Percentiles rank a stretch among this genome's conserved stretches.
phyloP scores from a whole-genome alignment of 2,113 vertebrate species.

The Oreochromis spilurus region DNA sequence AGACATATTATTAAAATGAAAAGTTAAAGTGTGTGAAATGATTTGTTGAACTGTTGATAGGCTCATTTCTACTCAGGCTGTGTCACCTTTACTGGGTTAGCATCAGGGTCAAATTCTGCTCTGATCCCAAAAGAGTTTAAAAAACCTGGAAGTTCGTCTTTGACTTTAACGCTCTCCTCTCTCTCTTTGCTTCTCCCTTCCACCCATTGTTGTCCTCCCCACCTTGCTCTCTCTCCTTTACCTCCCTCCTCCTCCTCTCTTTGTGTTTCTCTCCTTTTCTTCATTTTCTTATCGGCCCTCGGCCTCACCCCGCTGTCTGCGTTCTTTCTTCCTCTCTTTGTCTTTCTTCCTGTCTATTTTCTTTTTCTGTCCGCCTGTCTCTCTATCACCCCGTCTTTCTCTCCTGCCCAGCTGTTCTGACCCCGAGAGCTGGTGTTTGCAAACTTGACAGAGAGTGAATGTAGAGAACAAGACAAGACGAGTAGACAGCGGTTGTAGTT shows the following conservation, averaged over 20 bases:
- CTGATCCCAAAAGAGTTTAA: background rate
- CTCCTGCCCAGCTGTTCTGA: conserved; percentile 7
- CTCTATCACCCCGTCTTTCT: background rate
- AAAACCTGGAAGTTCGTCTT: background rate
- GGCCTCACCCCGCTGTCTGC: background rate
- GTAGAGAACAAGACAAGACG: background rate
- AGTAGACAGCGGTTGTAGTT: background rate
- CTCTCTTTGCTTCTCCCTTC: background rate
- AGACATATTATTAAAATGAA: background rate
- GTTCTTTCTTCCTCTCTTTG: background rate
- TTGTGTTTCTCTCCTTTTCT: background rate
- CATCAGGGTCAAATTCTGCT: rapidly evolving
- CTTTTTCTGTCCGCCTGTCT: background rate
- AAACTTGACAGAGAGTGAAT: rapidly evolving
- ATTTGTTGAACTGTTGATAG: background rate
- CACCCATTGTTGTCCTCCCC: conserved; percentile 11
- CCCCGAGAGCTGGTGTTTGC: background rate
- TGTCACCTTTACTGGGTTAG: background rate
- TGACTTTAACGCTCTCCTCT: background rate
- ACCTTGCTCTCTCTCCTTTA: background rate
- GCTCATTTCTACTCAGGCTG: background rate
- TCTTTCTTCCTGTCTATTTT: rapidly evolving
- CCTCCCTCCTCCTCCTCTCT: background rate
- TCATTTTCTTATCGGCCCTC: background rate
- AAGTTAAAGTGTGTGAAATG: background rate